phyloP scores from a whole-genome alignment of 2,113 vertebrate genomes.

The Ursus arctos region DNA sequence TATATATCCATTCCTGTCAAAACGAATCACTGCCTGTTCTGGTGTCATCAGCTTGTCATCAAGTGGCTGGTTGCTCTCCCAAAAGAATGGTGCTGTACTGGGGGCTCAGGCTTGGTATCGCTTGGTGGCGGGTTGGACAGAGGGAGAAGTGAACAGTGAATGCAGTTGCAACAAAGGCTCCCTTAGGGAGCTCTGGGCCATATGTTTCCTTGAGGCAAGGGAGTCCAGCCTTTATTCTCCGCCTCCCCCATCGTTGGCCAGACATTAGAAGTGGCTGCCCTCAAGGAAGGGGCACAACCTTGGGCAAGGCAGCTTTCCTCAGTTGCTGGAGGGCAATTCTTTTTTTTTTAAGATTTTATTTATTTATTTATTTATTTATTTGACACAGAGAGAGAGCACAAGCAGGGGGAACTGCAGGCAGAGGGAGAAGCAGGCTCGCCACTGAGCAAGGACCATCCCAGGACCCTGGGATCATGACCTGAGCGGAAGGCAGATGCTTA shows the following conservation, averaged over 20 bases:
- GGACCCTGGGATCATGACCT: too few relatives aligned
- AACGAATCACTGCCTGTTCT: not conserved
- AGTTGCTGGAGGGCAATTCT: not conserved
- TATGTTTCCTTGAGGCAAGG: not conserved
- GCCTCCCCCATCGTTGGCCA: not conserved
- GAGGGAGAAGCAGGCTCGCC: too few relatives aligned
- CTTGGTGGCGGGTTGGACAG: not conserved
- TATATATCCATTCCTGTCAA: conserved; percentile 4
- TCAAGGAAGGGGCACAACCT: not conserved
- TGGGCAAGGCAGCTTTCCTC: conserved; percentile 13
- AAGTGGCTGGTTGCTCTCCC: conserved; percentile 7
- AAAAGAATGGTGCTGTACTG: not conserved
- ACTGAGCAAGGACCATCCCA: too few relatives aligned
- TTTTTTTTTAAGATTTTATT: too few relatives aligned
- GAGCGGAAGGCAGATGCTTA: too few relatives aligned
- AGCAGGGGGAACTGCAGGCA: too few relatives aligned
- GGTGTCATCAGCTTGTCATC: not conserved
- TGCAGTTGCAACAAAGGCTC: not conserved
- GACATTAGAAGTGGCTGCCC: not conserved
- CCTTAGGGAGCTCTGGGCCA: not conserved
- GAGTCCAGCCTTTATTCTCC: not conserved
- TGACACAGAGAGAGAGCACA: too few relatives aligned
- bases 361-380: too few relatives aligned
- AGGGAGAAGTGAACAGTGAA: not conserved
- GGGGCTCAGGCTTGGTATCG: not conserved